Percentiles rank a stretch among this genome's conserved stretches.
Conservation (phyloP, 2,888 invertebrate species). For the Drosophila demipolita region DNA sequence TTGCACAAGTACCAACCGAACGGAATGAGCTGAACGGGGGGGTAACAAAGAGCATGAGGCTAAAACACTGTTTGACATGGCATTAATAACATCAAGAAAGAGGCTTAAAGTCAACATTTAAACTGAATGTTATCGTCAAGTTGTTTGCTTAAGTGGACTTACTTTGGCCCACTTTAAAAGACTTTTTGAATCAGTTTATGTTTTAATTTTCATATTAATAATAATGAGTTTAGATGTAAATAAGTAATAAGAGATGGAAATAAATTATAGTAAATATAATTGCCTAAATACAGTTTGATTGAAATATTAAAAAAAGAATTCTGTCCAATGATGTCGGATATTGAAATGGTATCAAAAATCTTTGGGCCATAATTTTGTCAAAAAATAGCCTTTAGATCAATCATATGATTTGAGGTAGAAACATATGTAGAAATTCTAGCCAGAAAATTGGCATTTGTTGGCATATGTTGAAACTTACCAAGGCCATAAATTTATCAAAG, state of each 20-base stretch:
- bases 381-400: not conserved
- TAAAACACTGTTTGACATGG: constrained; percentile 18
- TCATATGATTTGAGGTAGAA: not conserved
- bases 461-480: not conserved
- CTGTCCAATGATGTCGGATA: not conserved
- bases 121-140: not conserved
- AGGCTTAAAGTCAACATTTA: constrained; percentile 26
- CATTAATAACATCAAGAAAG: constrained; percentile 16
- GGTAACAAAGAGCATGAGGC: constrained; percentile 6
- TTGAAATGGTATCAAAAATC: not conserved
- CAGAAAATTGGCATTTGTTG: not conserved
- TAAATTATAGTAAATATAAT: not conserved
- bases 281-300: not conserved
- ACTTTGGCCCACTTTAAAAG: not conserved
- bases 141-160: not conserved
- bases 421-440: not conserved
- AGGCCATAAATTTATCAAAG: not conserved
- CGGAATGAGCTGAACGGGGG: not conserved
- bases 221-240: not conserved
- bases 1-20: constrained; percentile 31
- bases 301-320: not conserved
- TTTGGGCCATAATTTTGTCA: not conserved
- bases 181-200: not conserved
- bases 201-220: not conserved
- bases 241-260: too few relatives aligned